Percentiles rank a stretch among this genome's conserved stretches.
Conservation (phyloP, 2,113 vertebrate species). For the Bufo bufo region DNA sequence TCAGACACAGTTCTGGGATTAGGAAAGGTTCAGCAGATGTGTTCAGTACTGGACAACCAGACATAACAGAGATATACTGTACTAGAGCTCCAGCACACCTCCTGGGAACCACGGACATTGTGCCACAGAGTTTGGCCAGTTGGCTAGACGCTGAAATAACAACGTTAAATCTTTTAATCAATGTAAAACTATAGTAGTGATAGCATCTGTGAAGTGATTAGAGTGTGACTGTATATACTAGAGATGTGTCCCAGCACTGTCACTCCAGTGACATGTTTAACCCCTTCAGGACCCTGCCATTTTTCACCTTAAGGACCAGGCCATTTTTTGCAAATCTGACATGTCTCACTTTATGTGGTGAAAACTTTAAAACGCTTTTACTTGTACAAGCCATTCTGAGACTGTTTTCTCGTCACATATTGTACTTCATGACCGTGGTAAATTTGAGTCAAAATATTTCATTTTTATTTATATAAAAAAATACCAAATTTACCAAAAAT, state of each 20-base stretch:
- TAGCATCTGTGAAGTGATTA: not conserved
- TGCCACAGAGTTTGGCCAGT: not conserved
- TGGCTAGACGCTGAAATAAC: constrained; percentile 9
- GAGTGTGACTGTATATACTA: not conserved
- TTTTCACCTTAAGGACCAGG: too few relatives aligned
- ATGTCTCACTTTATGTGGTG: too few relatives aligned
- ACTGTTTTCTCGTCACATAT: too few relatives aligned
- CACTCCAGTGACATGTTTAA: not conserved
- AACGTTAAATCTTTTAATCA: constrained; percentile 1
- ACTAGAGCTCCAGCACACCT: not conserved
- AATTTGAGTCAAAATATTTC: too few relatives aligned
- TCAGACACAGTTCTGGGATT: not conserved
- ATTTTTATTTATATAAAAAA: too few relatives aligned
- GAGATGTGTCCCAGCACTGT: not conserved
- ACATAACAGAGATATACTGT: not conserved
- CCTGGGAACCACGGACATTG: not conserved
- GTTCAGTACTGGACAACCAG: not conserved
- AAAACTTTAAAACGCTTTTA: too few relatives aligned
- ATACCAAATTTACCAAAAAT: too few relatives aligned
- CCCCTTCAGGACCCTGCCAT: too few relatives aligned
- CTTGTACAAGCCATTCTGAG: too few relatives aligned
- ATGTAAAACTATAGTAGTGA: not conserved
- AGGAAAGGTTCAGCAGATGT: not conserved
- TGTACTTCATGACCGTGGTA: too few relatives aligned
- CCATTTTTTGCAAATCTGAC: too few relatives aligned